phyloP scores from a whole-genome alignment of 2,888 invertebrate genomes.

The Leptarthrus brevirostris region DNA sequence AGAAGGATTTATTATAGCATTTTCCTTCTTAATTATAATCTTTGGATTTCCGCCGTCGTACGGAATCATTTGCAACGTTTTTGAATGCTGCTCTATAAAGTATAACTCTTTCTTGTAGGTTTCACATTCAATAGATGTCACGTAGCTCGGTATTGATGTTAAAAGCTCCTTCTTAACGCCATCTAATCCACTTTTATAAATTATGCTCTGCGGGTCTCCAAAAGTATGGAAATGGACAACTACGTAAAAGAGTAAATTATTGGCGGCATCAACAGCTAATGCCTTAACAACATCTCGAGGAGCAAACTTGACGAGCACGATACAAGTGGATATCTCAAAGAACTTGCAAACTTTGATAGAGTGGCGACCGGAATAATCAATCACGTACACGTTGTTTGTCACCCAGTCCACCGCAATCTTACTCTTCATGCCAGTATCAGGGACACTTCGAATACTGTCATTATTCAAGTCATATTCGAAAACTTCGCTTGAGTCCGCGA shows the following conservation, averaged over 20 bases:
- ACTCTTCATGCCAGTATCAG: conserved; percentile 68
- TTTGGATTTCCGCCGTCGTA: conserved; percentile 69
- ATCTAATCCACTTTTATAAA: conserved; percentile 70
- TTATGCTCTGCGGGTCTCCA: conserved; percentile 67
- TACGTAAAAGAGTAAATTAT: conserved; percentile 72
- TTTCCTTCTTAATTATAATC: conserved; percentile 67
- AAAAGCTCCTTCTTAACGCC: conserved; percentile 69
- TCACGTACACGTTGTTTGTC: conserved; percentile 77
- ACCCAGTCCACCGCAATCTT: conserved; percentile 80
- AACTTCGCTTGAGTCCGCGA: conserved; percentile 66
- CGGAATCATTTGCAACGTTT: conserved; percentile 68
- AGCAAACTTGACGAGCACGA: conserved; percentile 69
- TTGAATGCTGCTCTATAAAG: conserved; percentile 76
- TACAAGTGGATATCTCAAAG: conserved; percentile 69
- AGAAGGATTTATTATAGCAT: conserved; percentile 70
- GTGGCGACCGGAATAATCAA: conserved; percentile 66
- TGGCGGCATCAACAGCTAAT: conserved; percentile 74
- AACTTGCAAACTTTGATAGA: conserved; percentile 72
- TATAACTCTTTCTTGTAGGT: conserved; percentile 75
- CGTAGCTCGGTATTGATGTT: conserved; percentile 61
- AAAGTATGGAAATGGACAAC: conserved; percentile 67
- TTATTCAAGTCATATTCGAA: conserved; percentile 65
- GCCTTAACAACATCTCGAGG: conserved; percentile 70
- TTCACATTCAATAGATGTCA: conserved; percentile 69
- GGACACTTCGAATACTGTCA: conserved; percentile 62